phyloP scores from a whole-genome alignment of 64 coral and sea anemone species.

The Hydrozoanthus tunicans region DNA sequence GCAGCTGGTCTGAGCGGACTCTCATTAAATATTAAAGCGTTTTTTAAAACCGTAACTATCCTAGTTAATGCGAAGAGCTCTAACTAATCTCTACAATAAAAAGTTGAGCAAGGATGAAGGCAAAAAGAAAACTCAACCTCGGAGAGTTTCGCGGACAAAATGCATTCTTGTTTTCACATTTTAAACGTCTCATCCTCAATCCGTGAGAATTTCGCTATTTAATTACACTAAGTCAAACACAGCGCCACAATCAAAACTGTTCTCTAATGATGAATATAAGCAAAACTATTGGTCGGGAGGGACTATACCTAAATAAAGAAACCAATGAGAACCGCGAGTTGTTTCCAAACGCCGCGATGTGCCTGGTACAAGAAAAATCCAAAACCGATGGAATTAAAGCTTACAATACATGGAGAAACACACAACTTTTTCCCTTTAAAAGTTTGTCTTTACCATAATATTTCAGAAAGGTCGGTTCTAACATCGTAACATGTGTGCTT shows the following conservation, averaged over 20 bases:
- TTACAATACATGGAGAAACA: not conserved
- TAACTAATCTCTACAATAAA: not conserved
- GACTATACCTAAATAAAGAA: slow-evolving; percentile 82
- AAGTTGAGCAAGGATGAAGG: not conserved
- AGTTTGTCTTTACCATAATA: slow-evolving; percentile 78
- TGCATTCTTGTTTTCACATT: not conserved
- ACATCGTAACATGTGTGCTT: slow-evolving; percentile 11
- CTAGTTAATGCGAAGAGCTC: no score
- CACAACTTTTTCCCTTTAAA: not conserved
- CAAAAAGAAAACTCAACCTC: slow-evolving; percentile 1
- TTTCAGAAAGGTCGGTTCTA: slow-evolving; percentile 67
- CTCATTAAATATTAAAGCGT: slow-evolving; percentile 40
- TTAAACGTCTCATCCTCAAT: not conserved
- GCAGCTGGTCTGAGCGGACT: not conserved
- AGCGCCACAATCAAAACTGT: not conserved
- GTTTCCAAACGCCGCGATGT: slow-evolving; percentile 76
- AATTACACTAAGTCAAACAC: slow-evolving; percentile 1
- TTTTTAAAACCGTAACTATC: not conserved
- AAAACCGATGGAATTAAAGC: not conserved
- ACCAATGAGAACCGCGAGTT: slow-evolving; percentile 76
- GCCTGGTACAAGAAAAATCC: slow-evolving; percentile 45
- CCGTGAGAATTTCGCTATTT: not conserved
- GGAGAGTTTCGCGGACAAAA: slow-evolving; percentile 45
- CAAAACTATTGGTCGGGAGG: slow-evolving; percentile 38
- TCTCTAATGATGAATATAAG: not conserved